A percentile compares a stretch with the other conserved stretches of the same genome.
Evolutionary conservation across 2,888 invertebrate genomes (phyloP).

Genomic region (Rhagophthalmus giganteus): DNA sequence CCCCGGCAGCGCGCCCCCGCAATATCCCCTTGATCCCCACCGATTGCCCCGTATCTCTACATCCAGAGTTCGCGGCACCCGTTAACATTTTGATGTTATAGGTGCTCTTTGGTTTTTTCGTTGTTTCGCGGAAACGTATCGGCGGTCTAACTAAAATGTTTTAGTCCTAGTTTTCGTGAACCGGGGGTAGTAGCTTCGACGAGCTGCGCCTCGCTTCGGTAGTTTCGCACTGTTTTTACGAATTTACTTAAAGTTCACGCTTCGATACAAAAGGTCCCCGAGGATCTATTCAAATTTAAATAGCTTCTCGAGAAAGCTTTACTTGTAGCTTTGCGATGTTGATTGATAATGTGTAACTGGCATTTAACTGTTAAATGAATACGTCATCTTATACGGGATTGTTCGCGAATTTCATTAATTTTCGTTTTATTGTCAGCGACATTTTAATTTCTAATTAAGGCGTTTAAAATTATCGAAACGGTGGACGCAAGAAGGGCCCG

Average conservation of each 20-base stretch:
- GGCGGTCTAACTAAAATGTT: background rate
- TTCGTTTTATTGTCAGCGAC: too few relatives aligned
- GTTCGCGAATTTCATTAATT: too few relatives aligned
- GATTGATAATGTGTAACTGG: background rate
- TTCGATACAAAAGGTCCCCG: background rate
- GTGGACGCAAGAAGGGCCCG: too few relatives aligned
- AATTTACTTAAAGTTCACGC: background rate
- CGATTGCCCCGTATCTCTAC: slow-evolving; percentile 21
- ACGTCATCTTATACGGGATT: too few relatives aligned
- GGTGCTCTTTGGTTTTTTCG: slow-evolving; percentile 22
- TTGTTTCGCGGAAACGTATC: too few relatives aligned
- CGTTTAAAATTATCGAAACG: too few relatives aligned
- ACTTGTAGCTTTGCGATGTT: background rate
- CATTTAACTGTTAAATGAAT: too few relatives aligned
- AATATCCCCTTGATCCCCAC: slow-evolving; percentile 27
- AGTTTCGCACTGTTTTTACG: background rate
- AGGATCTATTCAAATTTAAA: background rate
- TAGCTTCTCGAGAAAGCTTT: background rate
- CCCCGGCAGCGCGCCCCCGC: slow-evolving; percentile 42
- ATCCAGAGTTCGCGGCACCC: slow-evolving; percentile 27
- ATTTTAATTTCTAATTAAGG: too few relatives aligned
- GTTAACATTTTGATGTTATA: slow-evolving; percentile 28
- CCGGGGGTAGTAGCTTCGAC: background rate
- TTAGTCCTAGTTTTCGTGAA: background rate
- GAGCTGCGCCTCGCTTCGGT: background rate